Conservation (phyloP, 1,140 invertebrate genomes). For the Galendromus occidentalis region DNA sequence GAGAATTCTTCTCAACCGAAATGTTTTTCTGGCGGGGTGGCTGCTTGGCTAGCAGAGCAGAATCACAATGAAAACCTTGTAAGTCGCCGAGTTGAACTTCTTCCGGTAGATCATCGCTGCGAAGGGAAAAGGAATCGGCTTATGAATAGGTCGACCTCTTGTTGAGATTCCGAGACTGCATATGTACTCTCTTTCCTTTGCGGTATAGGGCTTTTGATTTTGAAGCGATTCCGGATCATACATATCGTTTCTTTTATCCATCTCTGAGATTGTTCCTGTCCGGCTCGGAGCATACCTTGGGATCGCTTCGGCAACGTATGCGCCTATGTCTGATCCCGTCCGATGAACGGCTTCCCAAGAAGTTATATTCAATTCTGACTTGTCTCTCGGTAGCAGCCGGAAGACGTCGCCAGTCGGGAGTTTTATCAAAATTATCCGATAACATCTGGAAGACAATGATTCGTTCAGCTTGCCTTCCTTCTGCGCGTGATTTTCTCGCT, state of each 20-base stretch:
- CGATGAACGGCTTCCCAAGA: conserved; percentile 19
- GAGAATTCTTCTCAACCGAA: too few species aligned
- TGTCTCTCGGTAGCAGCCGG: conserved; percentile 8
- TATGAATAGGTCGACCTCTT: too few species aligned
- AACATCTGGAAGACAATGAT: conserved; percentile 6
- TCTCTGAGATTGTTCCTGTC: too few species aligned
- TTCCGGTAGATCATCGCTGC: conserved; percentile 17
- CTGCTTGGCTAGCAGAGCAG: neutral
- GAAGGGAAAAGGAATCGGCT: too few species aligned
- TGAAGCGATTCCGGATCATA: too few species aligned
- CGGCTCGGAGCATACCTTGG: conserved; percentile 13
- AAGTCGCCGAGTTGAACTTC: conserved; percentile 20
- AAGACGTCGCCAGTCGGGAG: neutral
- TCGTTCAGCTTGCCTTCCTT: too few species aligned
- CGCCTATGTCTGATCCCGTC: conserved; percentile 15
- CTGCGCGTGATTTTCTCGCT: too few species aligned
- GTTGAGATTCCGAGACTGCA: too few species aligned
- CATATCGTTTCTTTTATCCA: too few species aligned
- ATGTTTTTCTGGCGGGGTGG: neutral
- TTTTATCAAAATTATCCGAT: neutral
- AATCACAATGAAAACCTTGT: conserved; percentile 16
- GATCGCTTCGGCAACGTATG: conserved; percentile 22
- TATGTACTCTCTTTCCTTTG: too few species aligned
- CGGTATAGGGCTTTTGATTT: too few species aligned
- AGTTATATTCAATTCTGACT: conserved; percentile 18